These are phyloP conservation scores for Poicephalus gulielmi DNA, from an alignment of 2,113 vertebrate genomes.

Conservation along the genomic window DNA sequence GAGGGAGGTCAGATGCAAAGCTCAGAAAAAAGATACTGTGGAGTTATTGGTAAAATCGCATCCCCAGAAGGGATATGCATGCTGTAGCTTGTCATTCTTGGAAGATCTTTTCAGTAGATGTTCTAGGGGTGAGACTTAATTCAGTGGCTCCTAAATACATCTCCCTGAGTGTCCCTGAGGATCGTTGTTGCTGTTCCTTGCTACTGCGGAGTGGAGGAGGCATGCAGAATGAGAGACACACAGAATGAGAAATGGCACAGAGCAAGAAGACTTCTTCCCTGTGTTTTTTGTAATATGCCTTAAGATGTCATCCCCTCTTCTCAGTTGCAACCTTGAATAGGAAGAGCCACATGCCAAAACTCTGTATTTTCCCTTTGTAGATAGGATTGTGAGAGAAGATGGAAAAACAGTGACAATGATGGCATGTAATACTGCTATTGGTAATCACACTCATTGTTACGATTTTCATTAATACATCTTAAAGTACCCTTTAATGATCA, in stretches of 20 bases:
- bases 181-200: not conserved
- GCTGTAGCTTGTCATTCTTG: not conserved
- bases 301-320: not conserved
- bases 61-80: not conserved
- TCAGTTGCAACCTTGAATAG: not conserved
- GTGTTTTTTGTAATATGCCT: not conserved
- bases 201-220: not conserved
- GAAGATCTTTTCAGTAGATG: not conserved
- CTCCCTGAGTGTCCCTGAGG: not conserved
- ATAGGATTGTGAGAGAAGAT: not conserved
- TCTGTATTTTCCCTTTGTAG: not conserved
- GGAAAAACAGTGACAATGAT: not conserved
- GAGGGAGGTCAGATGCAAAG: not conserved
- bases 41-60: not conserved
- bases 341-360: not conserved
- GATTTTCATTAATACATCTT: not conserved
- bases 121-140: not conserved
- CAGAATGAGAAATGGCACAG: not conserved
- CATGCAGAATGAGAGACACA: not conserved
- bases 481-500: not conserved
- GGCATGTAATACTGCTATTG: not conserved
- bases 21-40: not conserved
- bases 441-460: not conserved
- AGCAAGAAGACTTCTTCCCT: not conserved
- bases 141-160: not conserved